Base-by-base conservation (phyloP, 2,113 vertebrate genomes). In the Macaca nemestrina region DNA sequence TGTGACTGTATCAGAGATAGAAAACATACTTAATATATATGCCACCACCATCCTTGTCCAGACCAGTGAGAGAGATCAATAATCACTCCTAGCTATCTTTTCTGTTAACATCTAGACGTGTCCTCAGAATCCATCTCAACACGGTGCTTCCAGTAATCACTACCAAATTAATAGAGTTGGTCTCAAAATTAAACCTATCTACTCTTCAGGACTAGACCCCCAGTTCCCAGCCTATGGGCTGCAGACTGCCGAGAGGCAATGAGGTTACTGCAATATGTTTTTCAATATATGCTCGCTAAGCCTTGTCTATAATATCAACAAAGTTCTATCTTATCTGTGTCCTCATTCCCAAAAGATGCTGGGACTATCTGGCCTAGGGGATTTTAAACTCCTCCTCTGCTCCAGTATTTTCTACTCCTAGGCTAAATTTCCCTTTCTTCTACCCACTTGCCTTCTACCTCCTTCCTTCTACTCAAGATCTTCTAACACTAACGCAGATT, bases 151-250 rank as follows among this genome's bases (percentile, higher is more conserved):
- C 32, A 72, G 43, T n/a, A 95, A 93, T 48, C 30, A 64, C 48
- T 90, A 59, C 11, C 50, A 94, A 96, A 81, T 81, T 80, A 90
- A 82, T 25, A 92, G 9, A 86, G 38, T 3, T 90, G 18, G 35
- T 50, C 88, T 95, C 88, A 90, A 96, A 94, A 90, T 92, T 40
- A 97, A 94, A 88, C 30, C 3, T 79, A 40, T 38, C 75, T 48
- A 35, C 59, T 40, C 45, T 76, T 84, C 35, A 72, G 18, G 48
- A 67, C 59, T 85, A 85, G 72, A 52, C n/a, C 20, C 45, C 14
- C 83, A 13, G 52, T 67, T 89, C 68, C 67, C 35, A 90, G 50
- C 5, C 7, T 92, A n/a, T 64, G 50, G 27, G 23, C 48, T 93
- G 25, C n/a, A 90, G 83, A 78, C 61, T 75, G 27, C 75, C 38